Conservation (phyloP, 53 echinoderm and acorn worm species). For the Paracentrotus lividus region DNA sequence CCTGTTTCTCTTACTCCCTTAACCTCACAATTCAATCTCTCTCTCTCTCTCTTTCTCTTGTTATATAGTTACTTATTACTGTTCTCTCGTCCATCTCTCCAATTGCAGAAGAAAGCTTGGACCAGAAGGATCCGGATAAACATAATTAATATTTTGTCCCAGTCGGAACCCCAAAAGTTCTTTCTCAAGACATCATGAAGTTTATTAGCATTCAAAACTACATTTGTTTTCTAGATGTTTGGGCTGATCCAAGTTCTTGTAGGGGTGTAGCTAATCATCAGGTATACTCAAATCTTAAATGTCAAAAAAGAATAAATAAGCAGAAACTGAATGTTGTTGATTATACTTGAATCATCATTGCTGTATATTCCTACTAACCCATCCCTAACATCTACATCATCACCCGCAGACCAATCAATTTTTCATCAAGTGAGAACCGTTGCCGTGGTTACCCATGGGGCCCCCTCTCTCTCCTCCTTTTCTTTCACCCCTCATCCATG, state of each 20-base stretch:
- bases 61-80: neutral
- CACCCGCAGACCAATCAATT: conserved; percentile 9
- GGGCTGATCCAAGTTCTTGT: neutral
- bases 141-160: no score
- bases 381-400: neutral
- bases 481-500: no score
- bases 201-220: no score
- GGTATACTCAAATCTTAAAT: neutral
- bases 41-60: neutral
- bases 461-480: neutral
- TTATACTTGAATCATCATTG: conserved; percentile 7
- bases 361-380: neutral
- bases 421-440: neutral
- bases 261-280: neutral
- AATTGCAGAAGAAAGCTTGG: no score
- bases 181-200: no score
- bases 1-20: neutral
- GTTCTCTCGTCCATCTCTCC: neutral
- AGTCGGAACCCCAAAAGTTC: no score
- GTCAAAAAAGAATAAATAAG: neutral
- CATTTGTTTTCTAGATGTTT: neutral
- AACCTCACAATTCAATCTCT: no score
- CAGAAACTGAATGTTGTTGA: neutral
- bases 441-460: neutral
- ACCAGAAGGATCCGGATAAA: no score